Evolutionary conservation across 2,113 vertebrate genomes (phyloP).

Genomic region (Gasterosteus aculeatus): DNA sequence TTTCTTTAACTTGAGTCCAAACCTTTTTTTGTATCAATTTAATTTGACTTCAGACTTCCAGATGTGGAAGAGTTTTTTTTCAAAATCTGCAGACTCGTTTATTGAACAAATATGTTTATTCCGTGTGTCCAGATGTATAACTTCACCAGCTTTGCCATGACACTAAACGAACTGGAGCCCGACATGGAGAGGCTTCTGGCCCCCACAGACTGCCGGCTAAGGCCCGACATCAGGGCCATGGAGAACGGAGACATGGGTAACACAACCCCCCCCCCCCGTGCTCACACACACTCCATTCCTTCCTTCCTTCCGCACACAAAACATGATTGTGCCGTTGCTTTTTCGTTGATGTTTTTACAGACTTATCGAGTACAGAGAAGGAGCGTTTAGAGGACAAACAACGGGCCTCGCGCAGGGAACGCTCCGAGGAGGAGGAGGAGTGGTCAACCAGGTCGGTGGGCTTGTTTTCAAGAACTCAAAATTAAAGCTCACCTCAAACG

Average conservation of each 20-base stretch:
- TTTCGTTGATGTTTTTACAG: slow-evolving; percentile 65
- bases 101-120: neutral
- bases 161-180: slow-evolving; percentile 90
- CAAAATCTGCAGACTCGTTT: neutral
- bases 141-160: slow-evolving; percentile 95
- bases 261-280: neutral
- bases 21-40: neutral
- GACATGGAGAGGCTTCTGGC: slow-evolving; percentile 85
- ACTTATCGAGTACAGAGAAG: slow-evolving; percentile 90
- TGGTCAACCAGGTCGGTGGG: slow-evolving; percentile 89
- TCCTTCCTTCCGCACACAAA: neutral
- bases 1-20: neutral
- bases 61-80: neutral
- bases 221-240: slow-evolving; percentile 94
- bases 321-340: neutral
- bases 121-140: slow-evolving; percentile 92
- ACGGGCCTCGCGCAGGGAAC: slow-evolving; percentile 88
- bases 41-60: neutral
- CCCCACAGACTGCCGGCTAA: slow-evolving; percentile 92
- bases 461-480: neutral
- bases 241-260: slow-evolving; percentile 93
- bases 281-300: neutral
- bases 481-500: neutral
- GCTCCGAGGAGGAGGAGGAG: slow-evolving; percentile 86
- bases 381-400: slow-evolving; percentile 96